Evolutionary conservation across 2,797 vertebrate genomes (phyloP).

Genomic region (Oryzias dopingdopingensis): DNA sequence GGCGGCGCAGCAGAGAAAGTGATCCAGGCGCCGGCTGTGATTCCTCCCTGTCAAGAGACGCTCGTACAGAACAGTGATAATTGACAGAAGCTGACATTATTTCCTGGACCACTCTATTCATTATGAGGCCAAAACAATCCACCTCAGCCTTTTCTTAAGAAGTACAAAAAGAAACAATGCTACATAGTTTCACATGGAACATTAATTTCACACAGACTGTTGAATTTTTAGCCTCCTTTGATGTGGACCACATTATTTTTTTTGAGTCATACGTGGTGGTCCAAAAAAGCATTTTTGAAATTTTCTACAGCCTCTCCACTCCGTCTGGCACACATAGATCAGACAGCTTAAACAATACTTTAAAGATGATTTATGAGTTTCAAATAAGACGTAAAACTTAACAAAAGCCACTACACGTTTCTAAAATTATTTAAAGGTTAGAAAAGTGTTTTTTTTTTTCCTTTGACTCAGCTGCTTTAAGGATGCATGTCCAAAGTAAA

Average conservation of each 20-base stretch:
- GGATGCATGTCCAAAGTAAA: no score
- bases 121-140: slow-evolving; percentile 57
- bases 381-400: no score
- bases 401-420: no score
- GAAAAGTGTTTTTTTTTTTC: no score
- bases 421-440: no score
- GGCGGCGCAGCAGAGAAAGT: slow-evolving; percentile 53
- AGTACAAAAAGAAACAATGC: slow-evolving; percentile 25
- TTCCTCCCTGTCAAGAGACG: slow-evolving; percentile 57
- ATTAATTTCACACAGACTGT: slow-evolving; percentile 36
- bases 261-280: slow-evolving; percentile 8
- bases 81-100: slow-evolving; percentile 60
- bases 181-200: slow-evolving; percentile 10
- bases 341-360: not conserved
- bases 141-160: slow-evolving; percentile 11
- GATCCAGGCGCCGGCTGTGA: slow-evolving; percentile 63
- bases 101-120: slow-evolving; percentile 64
- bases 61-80: slow-evolving; percentile 61
- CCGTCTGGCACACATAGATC: not conserved
- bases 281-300: not conserved
- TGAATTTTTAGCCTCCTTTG: slow-evolving; percentile 19
- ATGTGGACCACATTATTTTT: slow-evolving; percentile 2
- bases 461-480: no score
- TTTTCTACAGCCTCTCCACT: not conserved
- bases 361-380: not conserved